Conservation (phyloP, 2,888 invertebrate species). For the Napeogenes sylphis region DNA sequence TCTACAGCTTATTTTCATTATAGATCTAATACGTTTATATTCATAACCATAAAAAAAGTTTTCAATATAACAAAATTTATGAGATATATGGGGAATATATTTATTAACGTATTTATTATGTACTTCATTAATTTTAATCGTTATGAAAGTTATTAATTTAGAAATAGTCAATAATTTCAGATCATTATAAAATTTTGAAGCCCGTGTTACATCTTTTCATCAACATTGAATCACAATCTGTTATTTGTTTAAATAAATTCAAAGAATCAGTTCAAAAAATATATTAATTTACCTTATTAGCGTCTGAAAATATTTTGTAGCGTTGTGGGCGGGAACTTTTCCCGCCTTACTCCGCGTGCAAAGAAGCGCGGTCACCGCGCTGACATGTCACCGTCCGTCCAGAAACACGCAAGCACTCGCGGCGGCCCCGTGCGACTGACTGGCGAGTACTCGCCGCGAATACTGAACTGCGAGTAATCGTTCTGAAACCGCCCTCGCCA, state of each 20-base stretch:
- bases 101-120: too few species aligned
- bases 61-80: too few species aligned
- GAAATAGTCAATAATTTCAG: too few species aligned
- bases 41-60: too few species aligned
- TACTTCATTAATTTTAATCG: too few species aligned
- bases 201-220: too few species aligned
- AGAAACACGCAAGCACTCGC: constrained; percentile 51
- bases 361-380: constrained; percentile 70
- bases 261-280: neutral
- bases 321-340: constrained; percentile 71
- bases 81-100: too few species aligned
- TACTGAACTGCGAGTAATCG: constrained; percentile 55
- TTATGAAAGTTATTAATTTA: too few species aligned
- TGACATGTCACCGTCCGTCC: constrained; percentile 54
- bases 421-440: constrained; percentile 56
- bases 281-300: constrained; percentile 67
- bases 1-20: too few species aligned
- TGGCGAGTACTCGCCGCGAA: constrained; percentile 42
- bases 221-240: too few species aligned
- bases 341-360: constrained; percentile 63
- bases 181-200: too few species aligned
- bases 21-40: too few species aligned
- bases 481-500: constrained; percentile 73
- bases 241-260: neutral
- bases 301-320: constrained; percentile 78